These are phyloP conservation scores for Euura lappo DNA, from an alignment of 1,140 invertebrate genomes.

Conservation along the genomic window DNA sequence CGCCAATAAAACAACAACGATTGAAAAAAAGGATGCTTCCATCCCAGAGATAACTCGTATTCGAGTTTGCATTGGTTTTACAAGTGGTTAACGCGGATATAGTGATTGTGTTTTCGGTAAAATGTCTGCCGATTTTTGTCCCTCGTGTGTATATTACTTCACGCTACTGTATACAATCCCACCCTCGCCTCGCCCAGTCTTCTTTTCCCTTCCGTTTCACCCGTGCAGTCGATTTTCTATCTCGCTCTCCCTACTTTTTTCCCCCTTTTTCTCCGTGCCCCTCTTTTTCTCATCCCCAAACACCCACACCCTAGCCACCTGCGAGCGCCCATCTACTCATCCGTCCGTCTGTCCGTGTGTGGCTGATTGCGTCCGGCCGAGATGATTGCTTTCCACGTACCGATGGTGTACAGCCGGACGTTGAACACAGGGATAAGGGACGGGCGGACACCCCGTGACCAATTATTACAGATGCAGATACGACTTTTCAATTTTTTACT, in stretches of 20 bases:
- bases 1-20: neutral
- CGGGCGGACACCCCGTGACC: slow-evolving; percentile 34
- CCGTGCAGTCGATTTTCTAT: neutral
- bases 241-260: neutral
- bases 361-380: slow-evolving; percentile 43
- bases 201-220: neutral
- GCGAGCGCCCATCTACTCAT: slow-evolving; percentile 2
- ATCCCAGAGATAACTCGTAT: neutral
- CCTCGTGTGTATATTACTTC: neutral
- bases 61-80: slow-evolving; percentile 11
- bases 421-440: neutral
- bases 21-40: neutral
- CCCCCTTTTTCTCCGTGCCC: too few species aligned
- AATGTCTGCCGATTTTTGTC: slow-evolving; percentile 23
- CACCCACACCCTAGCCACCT: neutral
- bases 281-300: neutral
- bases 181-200: neutral
- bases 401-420: neutral
- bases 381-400: slow-evolving; percentile 13
- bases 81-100: slow-evolving; percentile 12
- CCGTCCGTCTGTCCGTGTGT: slow-evolving; percentile 14
- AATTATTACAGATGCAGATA: slow-evolving; percentile 22
- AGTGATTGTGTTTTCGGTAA: slow-evolving; percentile 20
- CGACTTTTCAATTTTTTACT: slow-evolving; percentile 54
- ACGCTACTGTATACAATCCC: neutral